Conservation (phyloP, 2,797 vertebrate genomes). For the Sebastes hopkinsi region DNA sequence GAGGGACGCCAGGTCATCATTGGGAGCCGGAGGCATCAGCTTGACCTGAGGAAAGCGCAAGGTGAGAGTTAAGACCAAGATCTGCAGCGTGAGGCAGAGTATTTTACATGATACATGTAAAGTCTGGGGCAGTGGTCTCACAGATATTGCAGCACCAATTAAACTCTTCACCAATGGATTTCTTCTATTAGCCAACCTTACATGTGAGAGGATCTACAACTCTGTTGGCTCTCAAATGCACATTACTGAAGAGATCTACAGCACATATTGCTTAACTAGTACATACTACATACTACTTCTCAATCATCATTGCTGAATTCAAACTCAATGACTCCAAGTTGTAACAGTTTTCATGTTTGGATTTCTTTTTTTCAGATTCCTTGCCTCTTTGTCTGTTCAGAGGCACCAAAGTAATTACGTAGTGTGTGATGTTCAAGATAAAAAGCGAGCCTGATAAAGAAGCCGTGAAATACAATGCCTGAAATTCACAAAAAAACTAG, state of each 20-base stretch:
- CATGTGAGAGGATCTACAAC: neutral
- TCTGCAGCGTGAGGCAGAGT: neutral
- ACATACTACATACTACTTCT: neutral
- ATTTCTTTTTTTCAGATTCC: neutral
- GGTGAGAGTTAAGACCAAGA: neutral
- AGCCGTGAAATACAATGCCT: neutral
- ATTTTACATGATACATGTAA: neutral
- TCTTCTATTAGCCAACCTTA: neutral
- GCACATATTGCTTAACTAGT: neutral
- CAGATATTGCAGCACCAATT: neutral
- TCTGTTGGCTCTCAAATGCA: neutral
- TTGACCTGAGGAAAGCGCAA: constrained; percentile 83
- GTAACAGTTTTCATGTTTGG: neutral
- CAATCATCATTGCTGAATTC: neutral
- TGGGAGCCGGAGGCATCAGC: constrained; percentile 94
- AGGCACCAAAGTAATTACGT: neutral
- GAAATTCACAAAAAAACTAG: neutral
- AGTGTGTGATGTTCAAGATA: neutral
- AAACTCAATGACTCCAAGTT: neutral
- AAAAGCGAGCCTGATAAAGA: neutral
- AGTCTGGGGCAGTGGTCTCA: neutral
- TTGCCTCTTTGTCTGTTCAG: neutral
- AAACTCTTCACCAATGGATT: neutral
- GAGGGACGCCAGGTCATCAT: constrained; percentile 94
- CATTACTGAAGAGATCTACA: neutral